Evolutionary conservation across 2,113 vertebrate species (phyloP), one percentile per base, ranked within the genome.

Genomic region (Microcebus murinus): DNA sequence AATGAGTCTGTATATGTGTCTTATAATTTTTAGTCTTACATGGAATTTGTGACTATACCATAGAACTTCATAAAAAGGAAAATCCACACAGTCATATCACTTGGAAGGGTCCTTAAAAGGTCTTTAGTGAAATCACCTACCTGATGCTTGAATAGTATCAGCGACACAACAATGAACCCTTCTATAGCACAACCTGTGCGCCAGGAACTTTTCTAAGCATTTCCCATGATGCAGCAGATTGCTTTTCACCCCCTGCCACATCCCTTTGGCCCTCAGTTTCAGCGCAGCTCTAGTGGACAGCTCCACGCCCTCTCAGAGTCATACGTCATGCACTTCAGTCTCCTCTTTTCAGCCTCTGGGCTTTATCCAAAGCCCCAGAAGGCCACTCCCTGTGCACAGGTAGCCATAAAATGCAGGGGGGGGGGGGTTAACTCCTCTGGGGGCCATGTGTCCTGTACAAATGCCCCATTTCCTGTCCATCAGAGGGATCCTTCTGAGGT

Each of bases 271-370:
- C 12, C 20, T 63, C 52, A 50, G 59, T n/a, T 86, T 73, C 77
- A 95, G 77, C 1, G 4, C 7, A 48, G 39, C 31, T 61, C n/a
- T 57, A 31, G 25, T 39, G 52, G 73, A 65, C 39, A 83, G 92
- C 15, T 90, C 82, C 10, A 0, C 31, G 4, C 0, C 1, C 2
- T 39, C 10, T 13, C 20, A 36, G 21, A 42, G 6, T n/a, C 74
- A 8, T 23, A 13, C 11, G 45, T 84, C 45, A 17, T 36, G 10
- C 15, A 18, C 14, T 20, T 42, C 21, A 39, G 52, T 52, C 42
- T 31, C 48, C 77, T 31, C 31, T 34, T n/a, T 93, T 42, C 52
- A 45, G 55, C 25, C 14, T 74, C 31, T 34, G 57, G n/a, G 15
- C 45, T 86, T 91, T 86, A 55, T 73, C 14, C 57, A 74, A 36